Evolutionary conservation across 1,140 invertebrate genomes (phyloP).

Genomic region (Microplitis demolitor): DNA sequence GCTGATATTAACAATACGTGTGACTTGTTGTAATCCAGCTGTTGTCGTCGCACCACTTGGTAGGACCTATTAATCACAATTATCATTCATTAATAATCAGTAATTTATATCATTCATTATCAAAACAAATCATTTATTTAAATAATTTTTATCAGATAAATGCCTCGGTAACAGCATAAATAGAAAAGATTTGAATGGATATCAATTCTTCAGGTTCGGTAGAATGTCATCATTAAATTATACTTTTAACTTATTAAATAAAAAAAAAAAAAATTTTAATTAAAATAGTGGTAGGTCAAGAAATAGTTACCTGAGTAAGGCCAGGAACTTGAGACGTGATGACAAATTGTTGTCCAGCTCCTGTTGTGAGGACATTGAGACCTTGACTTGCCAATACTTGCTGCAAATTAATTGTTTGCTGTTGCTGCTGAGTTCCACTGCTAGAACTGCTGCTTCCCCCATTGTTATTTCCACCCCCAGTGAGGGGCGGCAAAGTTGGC

Average conservation of each 20-base stretch:
- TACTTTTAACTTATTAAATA: not conserved
- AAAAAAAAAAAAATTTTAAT: not conserved
- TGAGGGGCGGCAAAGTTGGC: slow-evolving; percentile 58
- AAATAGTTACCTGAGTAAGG: slow-evolving; percentile 51
- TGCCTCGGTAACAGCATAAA: slow-evolving; percentile 44
- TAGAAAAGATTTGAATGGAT: slow-evolving; percentile 37
- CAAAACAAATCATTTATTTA: not conserved
- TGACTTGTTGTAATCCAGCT: slow-evolving; percentile 51
- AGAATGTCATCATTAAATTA: slow-evolving; percentile 36
- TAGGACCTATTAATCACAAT: slow-evolving; percentile 46
- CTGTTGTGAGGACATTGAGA: slow-evolving; percentile 57
- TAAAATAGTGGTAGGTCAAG: not conserved
- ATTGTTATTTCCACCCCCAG: slow-evolving; percentile 55
- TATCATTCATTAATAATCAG: not conserved
- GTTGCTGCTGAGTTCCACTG: slow-evolving; percentile 48
- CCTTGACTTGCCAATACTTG: slow-evolving; percentile 59
- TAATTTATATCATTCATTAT: not conserved
- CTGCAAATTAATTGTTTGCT: slow-evolving; percentile 57
- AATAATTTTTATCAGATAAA: slow-evolving; percentile 35
- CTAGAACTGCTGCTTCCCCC: slow-evolving; percentile 53
- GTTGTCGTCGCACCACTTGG: slow-evolving; percentile 49
- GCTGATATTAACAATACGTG: slow-evolving; percentile 57
- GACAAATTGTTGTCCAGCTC: slow-evolving; percentile 60
- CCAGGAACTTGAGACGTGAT: slow-evolving; percentile 60
- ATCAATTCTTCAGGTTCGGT: slow-evolving; percentile 44